phyloP scores from a whole-genome alignment of 2,113 vertebrate species.

The Lagopus leucura region DNA sequence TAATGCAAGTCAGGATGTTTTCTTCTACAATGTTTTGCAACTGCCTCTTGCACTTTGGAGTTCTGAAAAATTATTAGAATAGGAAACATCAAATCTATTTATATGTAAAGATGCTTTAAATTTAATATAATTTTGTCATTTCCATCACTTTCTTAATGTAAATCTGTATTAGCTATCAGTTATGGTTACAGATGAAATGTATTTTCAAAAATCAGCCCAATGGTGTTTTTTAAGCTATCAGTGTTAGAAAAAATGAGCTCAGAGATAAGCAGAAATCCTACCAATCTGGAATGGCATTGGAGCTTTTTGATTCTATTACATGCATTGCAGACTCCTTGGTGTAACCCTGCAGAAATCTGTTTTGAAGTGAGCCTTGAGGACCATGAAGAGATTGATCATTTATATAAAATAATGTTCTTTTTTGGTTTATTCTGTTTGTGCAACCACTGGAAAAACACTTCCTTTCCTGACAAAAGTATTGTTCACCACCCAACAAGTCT shows the following conservation, averaged over 20 bases:
- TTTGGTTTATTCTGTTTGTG: constrained; percentile 76
- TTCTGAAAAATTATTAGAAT: neutral
- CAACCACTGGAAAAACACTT: constrained; percentile 72
- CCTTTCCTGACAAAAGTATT: constrained; percentile 58
- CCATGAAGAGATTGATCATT: constrained; percentile 72
- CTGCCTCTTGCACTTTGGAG: neutral
- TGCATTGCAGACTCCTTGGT: constrained; percentile 68
- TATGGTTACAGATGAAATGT: constrained; percentile 17
- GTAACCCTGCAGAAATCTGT: constrained; percentile 65
- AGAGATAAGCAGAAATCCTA: constrained; percentile 56
- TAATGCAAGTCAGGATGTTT: neutral
- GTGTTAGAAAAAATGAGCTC: constrained; percentile 34
- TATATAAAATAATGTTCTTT: constrained; percentile 77
- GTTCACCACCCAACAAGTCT: constrained; percentile 1
- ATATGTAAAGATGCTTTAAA: neutral
- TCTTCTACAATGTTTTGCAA: neutral
- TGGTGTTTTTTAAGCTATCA: constrained; percentile 19
- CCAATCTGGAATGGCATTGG: constrained; percentile 62
- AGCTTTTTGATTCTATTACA: constrained; percentile 71
- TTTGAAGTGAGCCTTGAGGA: constrained; percentile 66
- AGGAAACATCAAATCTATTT: neutral
- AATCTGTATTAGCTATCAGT: neutral
- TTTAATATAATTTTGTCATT: neutral
- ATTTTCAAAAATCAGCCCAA: constrained; percentile 10
- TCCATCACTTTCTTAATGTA: neutral